phyloP scores from a whole-genome alignment of 2,113 vertebrate species.

The Cynoglossus semilaevis region DNA sequence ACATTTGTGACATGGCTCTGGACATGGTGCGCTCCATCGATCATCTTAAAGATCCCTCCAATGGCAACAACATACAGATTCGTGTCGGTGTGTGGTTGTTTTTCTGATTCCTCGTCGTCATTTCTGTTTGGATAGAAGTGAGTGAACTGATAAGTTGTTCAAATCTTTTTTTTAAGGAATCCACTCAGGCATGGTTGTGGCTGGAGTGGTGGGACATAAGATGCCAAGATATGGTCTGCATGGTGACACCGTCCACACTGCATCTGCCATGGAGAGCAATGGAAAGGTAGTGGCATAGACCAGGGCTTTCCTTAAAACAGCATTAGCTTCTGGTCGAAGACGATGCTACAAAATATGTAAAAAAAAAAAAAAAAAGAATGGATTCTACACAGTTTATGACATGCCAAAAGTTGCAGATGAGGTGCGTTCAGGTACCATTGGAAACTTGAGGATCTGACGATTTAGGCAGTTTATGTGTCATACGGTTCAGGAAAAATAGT shows the following conservation, averaged over 20 bases:
- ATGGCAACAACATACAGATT: constrained; percentile 78
- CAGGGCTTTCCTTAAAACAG: no score
- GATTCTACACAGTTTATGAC: no score
- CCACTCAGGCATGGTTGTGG: constrained; percentile 79
- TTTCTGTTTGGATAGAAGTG: not conserved
- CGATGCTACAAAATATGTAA: no score
- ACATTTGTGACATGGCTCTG: constrained; percentile 80
- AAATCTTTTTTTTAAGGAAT: constrained; percentile 59
- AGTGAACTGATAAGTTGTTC: not conserved
- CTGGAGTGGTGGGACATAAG: constrained; percentile 76
- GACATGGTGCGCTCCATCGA: constrained; percentile 78
- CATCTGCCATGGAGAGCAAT: constrained; percentile 79
- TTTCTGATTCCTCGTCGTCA: not conserved
- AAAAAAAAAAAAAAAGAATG: no score
- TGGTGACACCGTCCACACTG: constrained; percentile 76
- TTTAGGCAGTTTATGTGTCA: no score
- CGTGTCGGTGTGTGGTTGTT: constrained; percentile 60
- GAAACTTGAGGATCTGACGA: no score
- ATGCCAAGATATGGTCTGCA: constrained; percentile 79
- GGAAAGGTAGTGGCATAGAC: constrained; percentile 61
- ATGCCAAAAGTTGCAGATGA: no score
- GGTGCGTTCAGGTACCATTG: no score
- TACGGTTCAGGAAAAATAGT: no score
- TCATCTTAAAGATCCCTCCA: constrained; percentile 77
- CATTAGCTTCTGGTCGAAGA: no score